phyloP scores from a whole-genome alignment of 1,140 invertebrate species.

The Anoplolepis gracilipes region DNA sequence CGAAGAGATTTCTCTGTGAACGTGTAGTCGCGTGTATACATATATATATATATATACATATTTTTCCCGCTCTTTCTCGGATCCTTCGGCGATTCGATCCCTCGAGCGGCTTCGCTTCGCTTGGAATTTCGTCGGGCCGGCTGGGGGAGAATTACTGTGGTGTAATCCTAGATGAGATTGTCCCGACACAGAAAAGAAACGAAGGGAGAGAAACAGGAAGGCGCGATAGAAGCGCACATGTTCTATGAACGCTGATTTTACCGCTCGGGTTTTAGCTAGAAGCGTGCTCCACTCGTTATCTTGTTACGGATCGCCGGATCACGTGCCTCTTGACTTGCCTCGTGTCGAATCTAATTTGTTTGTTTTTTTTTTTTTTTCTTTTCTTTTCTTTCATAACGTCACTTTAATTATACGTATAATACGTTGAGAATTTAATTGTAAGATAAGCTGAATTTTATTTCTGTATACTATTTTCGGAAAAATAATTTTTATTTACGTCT shows the following conservation, averaged over 20 bases:
- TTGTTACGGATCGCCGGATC: conserved; percentile 24
- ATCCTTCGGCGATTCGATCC: conserved; percentile 65
- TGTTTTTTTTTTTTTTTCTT: neutral
- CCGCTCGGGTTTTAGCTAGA: neutral
- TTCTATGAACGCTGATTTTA: conserved; percentile 26
- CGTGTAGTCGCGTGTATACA: conserved; percentile 6
- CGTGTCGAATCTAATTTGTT: neutral
- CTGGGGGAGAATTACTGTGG: conserved; percentile 58
- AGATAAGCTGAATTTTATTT: neutral
- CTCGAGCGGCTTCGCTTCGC: conserved; percentile 32
- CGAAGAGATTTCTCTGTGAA: conserved; percentile 27
- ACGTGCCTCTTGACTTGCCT: neutral
- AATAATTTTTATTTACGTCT: neutral
- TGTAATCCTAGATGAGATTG: conserved; percentile 69
- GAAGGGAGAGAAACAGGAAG: neutral
- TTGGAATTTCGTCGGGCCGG: conserved; percentile 54
- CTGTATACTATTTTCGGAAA: neutral
- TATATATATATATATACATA: neutral
- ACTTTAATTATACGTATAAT: neutral
- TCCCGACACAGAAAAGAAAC: conserved; percentile 25
- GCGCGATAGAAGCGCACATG: conserved; percentile 20
- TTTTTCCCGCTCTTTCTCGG: conserved; percentile 61
- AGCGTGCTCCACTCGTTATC: neutral
- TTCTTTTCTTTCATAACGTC: neutral
- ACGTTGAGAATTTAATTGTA: neutral